These are phyloP conservation scores for Oreochromis niloticus DNA, from an alignment of 2,113 vertebrate genomes.

Conservation along the genomic window DNA sequence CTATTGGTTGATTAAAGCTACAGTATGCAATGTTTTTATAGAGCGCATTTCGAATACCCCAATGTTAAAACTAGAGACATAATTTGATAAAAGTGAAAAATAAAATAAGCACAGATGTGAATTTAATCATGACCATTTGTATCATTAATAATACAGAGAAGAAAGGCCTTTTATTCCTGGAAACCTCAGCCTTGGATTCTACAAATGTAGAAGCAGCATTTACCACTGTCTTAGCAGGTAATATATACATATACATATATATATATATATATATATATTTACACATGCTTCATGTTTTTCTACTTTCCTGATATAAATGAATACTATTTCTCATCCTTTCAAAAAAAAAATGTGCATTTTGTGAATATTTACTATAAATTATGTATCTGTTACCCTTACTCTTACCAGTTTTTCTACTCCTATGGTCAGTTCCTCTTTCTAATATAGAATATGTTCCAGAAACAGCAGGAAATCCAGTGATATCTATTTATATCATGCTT, in stretches of 20 bases:
- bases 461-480: not conserved
- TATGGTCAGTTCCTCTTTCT: not conserved
- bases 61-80: not conserved
- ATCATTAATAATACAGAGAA: constrained; percentile 47
- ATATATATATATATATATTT: not conserved
- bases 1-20: not conserved
- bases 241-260: not conserved
- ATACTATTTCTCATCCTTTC: not conserved
- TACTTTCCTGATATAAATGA: rapidly evolving
- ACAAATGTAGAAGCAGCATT: constrained; percentile 76
- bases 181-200: constrained; percentile 73
- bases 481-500: rapidly evolving
- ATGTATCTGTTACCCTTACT: not conserved
- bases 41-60: rapidly evolving
- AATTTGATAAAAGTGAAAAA: not conserved
- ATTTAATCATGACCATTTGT: not conserved
- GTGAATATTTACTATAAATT: not conserved
- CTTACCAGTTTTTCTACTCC: not conserved
- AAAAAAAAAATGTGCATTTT: not conserved
- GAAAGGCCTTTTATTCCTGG: constrained; percentile 68
- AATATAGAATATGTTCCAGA: not conserved
- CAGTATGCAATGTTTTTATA: not conserved
- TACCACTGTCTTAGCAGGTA: constrained; percentile 69
- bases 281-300: not conserved
- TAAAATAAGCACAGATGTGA: not conserved